Evolutionary conservation across 2,113 vertebrate genomes (phyloP).

Genomic region (Dipodomys spectabilis): DNA sequence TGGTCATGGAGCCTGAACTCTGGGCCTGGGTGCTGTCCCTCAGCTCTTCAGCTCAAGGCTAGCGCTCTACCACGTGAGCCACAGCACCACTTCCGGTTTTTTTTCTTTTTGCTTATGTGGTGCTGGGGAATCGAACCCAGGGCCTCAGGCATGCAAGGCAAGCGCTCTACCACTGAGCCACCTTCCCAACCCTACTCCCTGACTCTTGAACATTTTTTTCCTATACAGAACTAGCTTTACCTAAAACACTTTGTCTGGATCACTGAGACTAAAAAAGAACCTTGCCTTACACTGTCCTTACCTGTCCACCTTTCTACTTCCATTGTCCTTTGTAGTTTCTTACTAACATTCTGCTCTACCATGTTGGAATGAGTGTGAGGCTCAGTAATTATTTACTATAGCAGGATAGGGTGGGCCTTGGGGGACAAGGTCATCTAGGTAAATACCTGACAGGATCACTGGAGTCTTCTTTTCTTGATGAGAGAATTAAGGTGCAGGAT

Average conservation of each 20-base stretch:
- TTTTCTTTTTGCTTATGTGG: too few relatives aligned
- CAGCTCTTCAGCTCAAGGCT: too few relatives aligned
- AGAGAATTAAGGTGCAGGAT: not conserved
- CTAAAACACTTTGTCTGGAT: not conserved
- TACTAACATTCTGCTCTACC: not conserved
- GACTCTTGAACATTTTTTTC: not conserved
- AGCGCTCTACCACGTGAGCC: too few relatives aligned
- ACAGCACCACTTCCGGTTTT: too few relatives aligned
- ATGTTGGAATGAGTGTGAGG: not conserved
- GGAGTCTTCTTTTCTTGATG: not conserved
- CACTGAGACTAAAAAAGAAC: constrained; percentile 20
- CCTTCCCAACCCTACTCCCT: not conserved
- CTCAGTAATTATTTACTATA: not conserved
- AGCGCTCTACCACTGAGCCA: too few relatives aligned
- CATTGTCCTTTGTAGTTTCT: not conserved
- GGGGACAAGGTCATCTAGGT: not conserved
- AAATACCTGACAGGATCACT: constrained; percentile 19
- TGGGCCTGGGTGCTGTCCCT: too few relatives aligned
- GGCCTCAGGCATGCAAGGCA: too few relatives aligned
- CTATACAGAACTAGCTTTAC: not conserved
- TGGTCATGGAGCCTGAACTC: too few relatives aligned
- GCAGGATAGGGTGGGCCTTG: not conserved
- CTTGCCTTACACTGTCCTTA: not conserved
- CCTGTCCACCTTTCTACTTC: not conserved
- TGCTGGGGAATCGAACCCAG: too few relatives aligned